Evolutionary conservation across 2,113 vertebrate species (phyloP).

Genomic region (Leptocoma aspasia): DNA sequence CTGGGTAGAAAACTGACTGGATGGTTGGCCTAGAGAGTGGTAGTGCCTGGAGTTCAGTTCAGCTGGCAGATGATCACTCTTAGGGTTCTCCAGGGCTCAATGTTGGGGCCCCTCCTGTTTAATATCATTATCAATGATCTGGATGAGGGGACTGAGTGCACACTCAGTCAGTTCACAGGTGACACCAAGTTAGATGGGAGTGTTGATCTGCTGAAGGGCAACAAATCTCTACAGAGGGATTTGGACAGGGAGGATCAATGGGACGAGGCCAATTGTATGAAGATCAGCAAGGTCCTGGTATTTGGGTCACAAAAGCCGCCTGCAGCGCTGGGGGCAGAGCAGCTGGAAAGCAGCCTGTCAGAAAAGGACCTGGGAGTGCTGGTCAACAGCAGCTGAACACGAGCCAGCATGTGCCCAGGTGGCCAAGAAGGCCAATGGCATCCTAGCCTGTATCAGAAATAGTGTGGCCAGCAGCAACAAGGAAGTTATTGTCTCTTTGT

Average conservation of each 20-base stretch:
- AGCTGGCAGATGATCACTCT: neutral
- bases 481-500: too few relatives aligned
- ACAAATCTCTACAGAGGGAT: neutral
- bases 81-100: neutral
- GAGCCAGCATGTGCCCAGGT: neutral
- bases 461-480: neutral
- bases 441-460: neutral
- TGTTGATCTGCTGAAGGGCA: neutral
- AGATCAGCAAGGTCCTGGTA: neutral
- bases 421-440: neutral
- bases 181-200: neutral
- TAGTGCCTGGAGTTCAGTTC: neutral
- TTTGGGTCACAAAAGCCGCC: neutral
- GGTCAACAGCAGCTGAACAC: neutral
- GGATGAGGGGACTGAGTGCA: neutral
- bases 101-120: neutral
- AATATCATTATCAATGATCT: rapidly evolving
- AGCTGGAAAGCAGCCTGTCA: neutral
- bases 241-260: neutral
- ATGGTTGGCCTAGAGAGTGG: neutral
- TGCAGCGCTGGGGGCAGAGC: neutral
- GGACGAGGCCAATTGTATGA: rapidly evolving
- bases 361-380: neutral
- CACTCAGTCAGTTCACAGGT: neutral
- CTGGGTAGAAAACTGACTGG: neutral